Conservation (phyloP, 2,797 vertebrate genomes). For the Vipera latastei region DNA sequence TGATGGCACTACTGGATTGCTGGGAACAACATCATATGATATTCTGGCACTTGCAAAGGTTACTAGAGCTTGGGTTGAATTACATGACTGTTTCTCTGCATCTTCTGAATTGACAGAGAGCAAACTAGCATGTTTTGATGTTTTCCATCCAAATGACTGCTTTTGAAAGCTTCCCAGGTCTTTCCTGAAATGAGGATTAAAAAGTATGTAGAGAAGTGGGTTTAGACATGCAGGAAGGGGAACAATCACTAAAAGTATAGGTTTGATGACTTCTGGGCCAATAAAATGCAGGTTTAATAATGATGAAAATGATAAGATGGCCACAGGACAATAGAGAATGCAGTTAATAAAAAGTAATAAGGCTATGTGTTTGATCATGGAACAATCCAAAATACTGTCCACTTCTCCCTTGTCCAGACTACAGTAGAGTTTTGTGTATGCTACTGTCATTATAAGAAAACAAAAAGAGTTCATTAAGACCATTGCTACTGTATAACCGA, state of each 20-base stretch:
- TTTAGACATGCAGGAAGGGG: conserved; percentile 89
- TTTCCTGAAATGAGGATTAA: conserved; percentile 87
- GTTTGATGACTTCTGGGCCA: conserved; percentile 83
- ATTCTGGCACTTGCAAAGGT: conserved; percentile 71
- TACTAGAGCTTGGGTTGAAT: conserved; percentile 89
- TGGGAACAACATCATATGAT: conserved; percentile 68
- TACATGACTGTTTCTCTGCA: conserved; percentile 88
- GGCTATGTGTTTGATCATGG: conserved; percentile 86
- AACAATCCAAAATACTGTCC: conserved; percentile 78
- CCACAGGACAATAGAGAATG: conserved; percentile 88
- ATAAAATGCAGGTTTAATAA: conserved; percentile 81
- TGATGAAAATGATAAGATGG: conserved; percentile 87
- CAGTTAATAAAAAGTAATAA: conserved; percentile 90
- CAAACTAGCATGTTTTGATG: conserved; percentile 71
- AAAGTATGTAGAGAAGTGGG: conserved; percentile 89
- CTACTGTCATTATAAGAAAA: conserved; percentile 86
- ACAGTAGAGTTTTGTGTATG: conserved; percentile 87
- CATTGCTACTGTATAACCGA: conserved; percentile 79
- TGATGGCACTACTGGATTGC: conserved; percentile 46
- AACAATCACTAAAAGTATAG: conserved; percentile 84
- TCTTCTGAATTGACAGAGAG: conserved; percentile 80
- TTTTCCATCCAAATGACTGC: conserved; percentile 65
- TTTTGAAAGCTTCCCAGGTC: conserved; percentile 78
- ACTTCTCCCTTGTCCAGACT: conserved; percentile 74
- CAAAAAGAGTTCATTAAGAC: conserved; percentile 87